Evolutionary conservation across 2,797 vertebrate species (phyloP), one percentile per base, ranked within the genome.

Genomic region (Brachyrhaphis roseni): DNA sequence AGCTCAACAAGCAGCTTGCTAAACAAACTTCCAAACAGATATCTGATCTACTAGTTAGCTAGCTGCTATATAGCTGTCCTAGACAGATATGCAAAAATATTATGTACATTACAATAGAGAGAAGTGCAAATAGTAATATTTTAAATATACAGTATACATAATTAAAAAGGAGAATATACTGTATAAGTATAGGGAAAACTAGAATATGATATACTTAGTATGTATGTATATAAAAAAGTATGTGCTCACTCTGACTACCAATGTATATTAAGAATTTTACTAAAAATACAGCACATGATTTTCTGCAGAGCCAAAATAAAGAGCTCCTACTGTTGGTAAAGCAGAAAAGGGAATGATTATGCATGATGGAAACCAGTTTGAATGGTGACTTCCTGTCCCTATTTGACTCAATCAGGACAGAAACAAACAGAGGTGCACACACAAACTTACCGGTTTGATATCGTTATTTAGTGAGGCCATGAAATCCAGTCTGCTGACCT

Each of bases 361-460:
- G 26, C 34, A n/a, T 28, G n/a, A 62, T 46, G 39, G n/a, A 59
- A 57, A 11, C 41, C 41, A 46, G 55, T 36, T 45, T 20, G n/a
- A 31, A 26, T 23, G 20, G 72, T 26, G 73, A 39, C 34, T 76
- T 64, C 41, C 41, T 62, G 55, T 62, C n/a, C 26, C 43, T 71
- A 8, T 28, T 66, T 15, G 6, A 47, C 51, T 6, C 26, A 12
- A 77, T 18, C 11, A 28, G 39, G 64, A 51, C 26, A n/a, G 28
- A 43, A 51, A 82, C 12, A 34, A 11, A 57, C 8, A 20, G 41
- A 0, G 0, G 75, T 1, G 5, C 3, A 0, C 46, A 28, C 45
- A 1, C 20, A 96, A 53, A 53, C 97, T 97, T 78, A 99, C 98
- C 3, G 98, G 98, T 91, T 98, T 99, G 93, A 99, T 98, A 85